Percentiles rank a stretch among this genome's conserved stretches.
Conservation (phyloP, 2,797 vertebrate genomes). For the Phaenicophaeus curvirostris region DNA sequence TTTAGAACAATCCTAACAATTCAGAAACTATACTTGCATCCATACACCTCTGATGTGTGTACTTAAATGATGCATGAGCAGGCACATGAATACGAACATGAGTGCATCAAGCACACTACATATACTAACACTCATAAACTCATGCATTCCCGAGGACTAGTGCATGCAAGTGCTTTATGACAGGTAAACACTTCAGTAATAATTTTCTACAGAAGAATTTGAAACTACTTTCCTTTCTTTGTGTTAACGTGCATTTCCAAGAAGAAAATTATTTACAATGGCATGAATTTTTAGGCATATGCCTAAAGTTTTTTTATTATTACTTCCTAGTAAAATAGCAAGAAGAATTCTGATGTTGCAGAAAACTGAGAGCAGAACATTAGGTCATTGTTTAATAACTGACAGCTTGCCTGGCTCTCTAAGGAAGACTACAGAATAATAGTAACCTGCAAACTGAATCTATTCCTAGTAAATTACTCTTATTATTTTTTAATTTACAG, state of each 20-base stretch:
- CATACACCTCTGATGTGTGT: background rate
- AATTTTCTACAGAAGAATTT: background rate
- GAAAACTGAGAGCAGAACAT: background rate
- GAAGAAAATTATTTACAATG: background rate
- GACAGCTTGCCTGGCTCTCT: background rate
- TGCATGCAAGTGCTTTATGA: background rate
- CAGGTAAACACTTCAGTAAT: background rate
- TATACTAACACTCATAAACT: background rate
- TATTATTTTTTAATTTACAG: background rate
- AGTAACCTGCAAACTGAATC: background rate
- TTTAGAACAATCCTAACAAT: background rate
- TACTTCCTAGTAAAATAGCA: background rate
- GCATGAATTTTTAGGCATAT: background rate
- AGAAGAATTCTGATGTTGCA: background rate
- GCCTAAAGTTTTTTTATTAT: background rate
- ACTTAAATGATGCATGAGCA: background rate
- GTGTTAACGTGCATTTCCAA: background rate
- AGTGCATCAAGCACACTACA: background rate
- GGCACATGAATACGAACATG: background rate
- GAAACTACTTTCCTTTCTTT: background rate
- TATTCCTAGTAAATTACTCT: background rate
- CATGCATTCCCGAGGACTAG: background rate
- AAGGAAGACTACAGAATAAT: background rate
- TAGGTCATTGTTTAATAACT: background rate
- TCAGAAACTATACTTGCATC: background rate